These are phyloP conservation scores for Cetonia aurata DNA, from an alignment of 2,888 invertebrate species.

Conservation along the genomic window DNA sequence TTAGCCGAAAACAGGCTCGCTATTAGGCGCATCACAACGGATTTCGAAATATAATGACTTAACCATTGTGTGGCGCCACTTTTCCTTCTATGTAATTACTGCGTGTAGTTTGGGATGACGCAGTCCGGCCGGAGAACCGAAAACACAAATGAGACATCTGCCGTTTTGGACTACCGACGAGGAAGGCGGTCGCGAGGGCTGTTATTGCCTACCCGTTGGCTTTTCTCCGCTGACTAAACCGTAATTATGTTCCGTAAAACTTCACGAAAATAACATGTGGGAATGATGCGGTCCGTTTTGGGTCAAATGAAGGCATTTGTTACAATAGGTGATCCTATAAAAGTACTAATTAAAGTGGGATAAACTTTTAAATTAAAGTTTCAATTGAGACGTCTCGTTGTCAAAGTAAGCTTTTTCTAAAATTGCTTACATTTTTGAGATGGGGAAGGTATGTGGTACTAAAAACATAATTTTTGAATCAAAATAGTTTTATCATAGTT, in stretches of 20 bases:
- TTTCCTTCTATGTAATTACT: conserved; percentile 43
- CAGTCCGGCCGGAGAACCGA: conserved; percentile 24
- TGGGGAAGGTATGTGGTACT: too few species aligned
- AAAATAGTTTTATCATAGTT: too few species aligned
- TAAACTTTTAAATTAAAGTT: too few species aligned
- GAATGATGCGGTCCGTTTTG: background rate
- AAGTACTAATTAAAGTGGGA: too few species aligned
- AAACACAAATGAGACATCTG: conserved; percentile 41
- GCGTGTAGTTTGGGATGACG: conserved; percentile 35
- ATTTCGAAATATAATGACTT: conserved; percentile 41
- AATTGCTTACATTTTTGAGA: too few species aligned
- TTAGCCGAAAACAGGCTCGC: conserved; percentile 13
- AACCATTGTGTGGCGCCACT: conserved; percentile 43
- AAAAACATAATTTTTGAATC: too few species aligned
- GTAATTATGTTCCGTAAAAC: conserved; percentile 34
- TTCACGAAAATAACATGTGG: conserved; percentile 18
- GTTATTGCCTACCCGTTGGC: background rate
- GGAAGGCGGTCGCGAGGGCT: background rate
- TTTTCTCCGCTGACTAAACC: background rate
- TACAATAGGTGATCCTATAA: too few species aligned
- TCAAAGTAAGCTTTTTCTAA: too few species aligned
- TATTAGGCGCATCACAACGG: conserved; percentile 29
- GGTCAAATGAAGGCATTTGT: background rate
- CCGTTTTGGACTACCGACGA: conserved; percentile 29
- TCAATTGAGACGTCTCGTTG: too few species aligned